These are phyloP conservation scores for Amphipoea lucens DNA, from an alignment of 2,888 invertebrate species.

Conservation along the genomic window DNA sequence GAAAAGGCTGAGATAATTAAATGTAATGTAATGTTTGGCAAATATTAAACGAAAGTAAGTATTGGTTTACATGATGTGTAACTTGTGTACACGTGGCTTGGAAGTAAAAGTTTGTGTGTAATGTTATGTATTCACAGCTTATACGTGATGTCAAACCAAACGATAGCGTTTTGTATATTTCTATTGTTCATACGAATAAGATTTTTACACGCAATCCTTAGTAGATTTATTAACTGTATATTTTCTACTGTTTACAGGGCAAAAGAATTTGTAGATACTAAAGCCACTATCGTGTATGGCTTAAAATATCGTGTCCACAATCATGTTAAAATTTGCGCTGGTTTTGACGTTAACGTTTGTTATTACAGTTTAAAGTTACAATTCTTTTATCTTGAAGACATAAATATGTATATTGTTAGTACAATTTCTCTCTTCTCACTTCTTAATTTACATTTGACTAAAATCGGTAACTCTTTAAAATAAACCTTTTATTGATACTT, in stretches of 20 bases:
- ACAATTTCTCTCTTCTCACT: slow-evolving; percentile 25
- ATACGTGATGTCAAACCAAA: slow-evolving; percentile 83
- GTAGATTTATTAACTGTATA: slow-evolving; percentile 83
- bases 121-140: slow-evolving; percentile 71
- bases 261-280: slow-evolving; percentile 65
- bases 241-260: slow-evolving; percentile 84
- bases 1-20: slow-evolving; percentile 89
- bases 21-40: slow-evolving; percentile 87
- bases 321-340: slow-evolving; percentile 49
- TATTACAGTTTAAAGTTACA: slow-evolving; percentile 33
- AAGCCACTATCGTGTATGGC: slow-evolving; percentile 46
- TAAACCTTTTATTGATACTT: slow-evolving; percentile 32
- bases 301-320: slow-evolving; percentile 45
- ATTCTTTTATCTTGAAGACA: slow-evolving; percentile 51
- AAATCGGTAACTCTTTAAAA: slow-evolving; percentile 29
- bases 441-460: slow-evolving; percentile 31
- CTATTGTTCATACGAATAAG: slow-evolving; percentile 84
- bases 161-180: slow-evolving; percentile 89
- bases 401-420: slow-evolving; percentile 34
- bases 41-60: slow-evolving; percentile 79
- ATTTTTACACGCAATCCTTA: slow-evolving; percentile 85
- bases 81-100: slow-evolving; percentile 59
- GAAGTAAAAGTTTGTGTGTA: slow-evolving; percentile 60
- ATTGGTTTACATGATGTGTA: slow-evolving; percentile 78
- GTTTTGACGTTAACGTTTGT: slow-evolving; percentile 60